Evolutionary conservation across 30 jellyfish, hydroid and myxozoan species (phyloP), one percentile per base, ranked within the genome.

Genomic region (Rhopilema esculentum): DNA sequence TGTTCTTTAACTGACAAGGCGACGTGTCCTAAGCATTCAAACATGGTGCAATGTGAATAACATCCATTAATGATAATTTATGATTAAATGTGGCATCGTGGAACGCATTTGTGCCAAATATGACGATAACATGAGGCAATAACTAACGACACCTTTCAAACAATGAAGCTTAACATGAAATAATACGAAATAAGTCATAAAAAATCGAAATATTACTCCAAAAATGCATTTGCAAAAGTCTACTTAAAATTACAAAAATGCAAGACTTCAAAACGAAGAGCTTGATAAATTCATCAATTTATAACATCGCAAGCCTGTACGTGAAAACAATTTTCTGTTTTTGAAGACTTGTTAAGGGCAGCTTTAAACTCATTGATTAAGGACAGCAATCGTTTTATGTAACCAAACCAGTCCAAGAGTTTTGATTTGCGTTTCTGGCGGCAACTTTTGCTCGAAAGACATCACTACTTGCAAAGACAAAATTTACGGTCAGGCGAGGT

Each of bases 161-260:
- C 32, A 66, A 78, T 78, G 65, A 40, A 27, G 79, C 50, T 49
- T 26, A 27, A 71, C 82, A 26, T 49, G 31, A 78, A 63, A 20
- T 57, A 66, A 78, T 78, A 62, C 33, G 79, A 78, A 53, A 61
- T 53, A 8, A 50, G 32, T 77, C 88, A 75, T 78, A 78, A 78
- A 78, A 78, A 78, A 78, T 78, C 78, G 88, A 78, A 7, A 18
- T 61, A 23, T 27, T 78, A 78, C 64, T 78, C 78, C 64, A 78
- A 78, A 78, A 62, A 76, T 78, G 78, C 88, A 78, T 57, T 78
- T 78, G 88, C 88, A 78, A 61, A 27, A 62, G 88, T 57, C 33
- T 76, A 78, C 20, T 31, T 26, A 19, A 61, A 26, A 57, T 49
- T 63, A 76, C 72, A 78, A 76, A 76, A 78, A 57, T 23, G 50